phyloP scores from a whole-genome alignment of 2,113 vertebrate genomes.

The Cygnus atratus region DNA sequence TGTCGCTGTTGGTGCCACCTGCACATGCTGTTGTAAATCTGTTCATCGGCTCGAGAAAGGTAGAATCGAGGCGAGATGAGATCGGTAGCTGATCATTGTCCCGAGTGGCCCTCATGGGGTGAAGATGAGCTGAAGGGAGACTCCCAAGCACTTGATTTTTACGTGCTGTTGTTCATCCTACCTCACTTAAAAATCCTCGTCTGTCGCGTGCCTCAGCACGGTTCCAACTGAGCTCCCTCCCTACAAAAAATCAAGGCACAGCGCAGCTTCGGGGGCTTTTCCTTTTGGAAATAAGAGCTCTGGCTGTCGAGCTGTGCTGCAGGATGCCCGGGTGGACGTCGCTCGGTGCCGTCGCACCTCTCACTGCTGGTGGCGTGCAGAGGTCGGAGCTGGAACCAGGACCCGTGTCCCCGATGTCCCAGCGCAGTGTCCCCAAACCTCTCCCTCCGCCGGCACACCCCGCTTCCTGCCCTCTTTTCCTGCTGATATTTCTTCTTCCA shows the following conservation, averaged over 20 bases:
- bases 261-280: neutral
- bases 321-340: neutral
- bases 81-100: neutral
- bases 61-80: neutral
- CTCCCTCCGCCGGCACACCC: fast-evolving
- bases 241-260: neutral
- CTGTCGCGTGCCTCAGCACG: neutral
- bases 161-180: neutral
- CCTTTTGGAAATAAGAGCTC: neutral
- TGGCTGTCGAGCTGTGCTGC: neutral
- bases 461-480: neutral
- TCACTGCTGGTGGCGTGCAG: fast-evolving
- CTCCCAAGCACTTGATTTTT: neutral
- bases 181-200: neutral
- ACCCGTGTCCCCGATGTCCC: neutral
- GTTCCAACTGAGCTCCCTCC: neutral
- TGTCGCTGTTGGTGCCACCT: neutral
- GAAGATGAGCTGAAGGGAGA: neutral
- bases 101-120: neutral
- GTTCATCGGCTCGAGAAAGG: neutral
- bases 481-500: neutral
- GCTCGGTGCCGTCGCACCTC: fast-evolving
- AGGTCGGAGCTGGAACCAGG: fast-evolving
- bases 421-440: fast-evolving
- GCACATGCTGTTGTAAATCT: neutral